Conservation (phyloP, 2,113 vertebrate species). For the Campylomormyrus numenius region DNA sequence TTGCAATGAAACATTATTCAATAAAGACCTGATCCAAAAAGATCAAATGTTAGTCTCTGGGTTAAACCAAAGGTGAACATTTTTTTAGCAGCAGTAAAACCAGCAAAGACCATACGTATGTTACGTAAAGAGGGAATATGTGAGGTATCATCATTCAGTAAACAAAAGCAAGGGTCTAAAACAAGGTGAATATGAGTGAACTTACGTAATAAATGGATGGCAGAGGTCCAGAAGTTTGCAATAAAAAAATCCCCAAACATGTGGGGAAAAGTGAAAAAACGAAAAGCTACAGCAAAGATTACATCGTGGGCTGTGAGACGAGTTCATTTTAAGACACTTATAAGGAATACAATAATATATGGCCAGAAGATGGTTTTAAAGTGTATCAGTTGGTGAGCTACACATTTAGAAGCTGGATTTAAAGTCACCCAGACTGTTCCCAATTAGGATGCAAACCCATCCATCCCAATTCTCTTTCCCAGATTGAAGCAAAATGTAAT, state of each 20-base stretch:
- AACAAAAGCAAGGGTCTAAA: background rate
- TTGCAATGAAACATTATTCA: background rate
- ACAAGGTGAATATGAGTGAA: background rate
- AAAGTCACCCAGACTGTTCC: background rate
- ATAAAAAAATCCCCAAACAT: background rate
- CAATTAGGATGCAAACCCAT: background rate
- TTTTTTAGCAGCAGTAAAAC: background rate
- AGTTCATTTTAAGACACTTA: background rate
- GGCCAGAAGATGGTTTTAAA: background rate
- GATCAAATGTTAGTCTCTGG: background rate
- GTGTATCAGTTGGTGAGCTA: background rate
- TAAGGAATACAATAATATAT: background rate
- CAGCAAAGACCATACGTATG: background rate
- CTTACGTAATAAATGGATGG: background rate
- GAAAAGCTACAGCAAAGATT: background rate
- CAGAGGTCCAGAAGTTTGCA: background rate
- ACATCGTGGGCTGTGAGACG: background rate
- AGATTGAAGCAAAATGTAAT: background rate
- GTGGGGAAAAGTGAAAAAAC: background rate
- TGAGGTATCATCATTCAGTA: background rate
- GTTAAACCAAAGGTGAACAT: background rate
- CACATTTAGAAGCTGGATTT: background rate
- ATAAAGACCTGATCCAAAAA: background rate
- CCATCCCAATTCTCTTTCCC: background rate
- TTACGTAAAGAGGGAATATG: background rate